Base-by-base conservation (phyloP, 2,888 invertebrate genomes). In the Automeris io region DNA sequence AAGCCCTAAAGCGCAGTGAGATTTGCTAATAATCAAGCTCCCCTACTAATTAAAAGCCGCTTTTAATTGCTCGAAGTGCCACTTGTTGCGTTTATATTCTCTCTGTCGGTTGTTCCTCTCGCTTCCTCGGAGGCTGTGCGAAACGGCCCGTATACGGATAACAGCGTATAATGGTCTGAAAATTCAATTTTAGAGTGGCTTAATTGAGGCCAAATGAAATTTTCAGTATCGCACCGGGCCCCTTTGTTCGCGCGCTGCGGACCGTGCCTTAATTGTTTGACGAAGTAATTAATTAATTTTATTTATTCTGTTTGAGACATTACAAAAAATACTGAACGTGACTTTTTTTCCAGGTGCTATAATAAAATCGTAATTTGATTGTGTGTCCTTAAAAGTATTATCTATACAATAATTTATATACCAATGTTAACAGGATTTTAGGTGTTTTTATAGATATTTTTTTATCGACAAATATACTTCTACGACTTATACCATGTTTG, bases 31-130 rank as follows among this genome's bases (percentile, higher is more conserved):
- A 81, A 83, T 75, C 73, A 68, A 68, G 58, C 71, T 75, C 85
- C 86, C 86, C 80, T 70, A 74, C 81, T 85, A 86, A 87, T 87
- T 87, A 86, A 80, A 83, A 78, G 63, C 68, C 66, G 60, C 63
- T 85, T 85, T 87, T 87, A 87, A 87, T 87, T 87, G 85, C 78
- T 56, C 59, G 73, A 70, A 76, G 60, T 62, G 70, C 74, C 82
- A 87, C 87, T 85, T 87, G 87, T 87, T 87, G 87, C 81, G 45
- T 41, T 26, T 52, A 55, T 41, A 55, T 62, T 57, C 52, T 62
- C 64, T 57, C 53, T 52, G 49, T 58, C 47, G 40, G 51, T 39
- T 44, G 39, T 43, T 51, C 51, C 54, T 71, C 74, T 43, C 62
- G 61, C 43, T 65, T 61, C 5, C 44, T 13, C 59, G 63, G 79